phyloP scores from a whole-genome alignment of 1,140 invertebrate species.

The Contarinia nasturtii region DNA sequence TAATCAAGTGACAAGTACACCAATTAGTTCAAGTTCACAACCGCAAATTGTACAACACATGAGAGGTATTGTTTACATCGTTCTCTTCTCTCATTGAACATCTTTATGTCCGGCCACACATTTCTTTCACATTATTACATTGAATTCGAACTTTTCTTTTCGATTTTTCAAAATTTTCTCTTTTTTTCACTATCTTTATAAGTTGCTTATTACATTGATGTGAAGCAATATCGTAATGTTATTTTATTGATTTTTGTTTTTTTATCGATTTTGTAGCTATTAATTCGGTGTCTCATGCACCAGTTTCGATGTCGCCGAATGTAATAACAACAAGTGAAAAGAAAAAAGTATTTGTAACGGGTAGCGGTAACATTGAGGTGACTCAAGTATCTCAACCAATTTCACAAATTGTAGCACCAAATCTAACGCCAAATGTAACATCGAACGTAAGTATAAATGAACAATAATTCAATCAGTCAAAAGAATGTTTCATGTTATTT shows the following conservation, averaged over 20 bases:
- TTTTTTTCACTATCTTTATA: too few species aligned
- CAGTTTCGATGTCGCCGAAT: neutral
- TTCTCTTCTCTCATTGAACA: slow-evolving; percentile 6
- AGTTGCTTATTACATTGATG: too few species aligned
- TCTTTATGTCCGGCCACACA: too few species aligned
- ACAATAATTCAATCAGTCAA: too few species aligned
- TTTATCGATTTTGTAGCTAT: neutral
- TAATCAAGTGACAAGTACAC: too few species aligned
- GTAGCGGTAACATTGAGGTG: neutral
- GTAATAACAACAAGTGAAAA: neutral
- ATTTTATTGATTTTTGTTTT: neutral
- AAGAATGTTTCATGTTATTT: too few species aligned
- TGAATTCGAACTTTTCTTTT: too few species aligned
- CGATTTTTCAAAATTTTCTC: too few species aligned
- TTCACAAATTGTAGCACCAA: neutral
- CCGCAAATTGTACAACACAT: slow-evolving; percentile 16
- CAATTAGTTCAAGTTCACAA: neutral
- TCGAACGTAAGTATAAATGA: neutral
- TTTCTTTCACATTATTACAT: too few species aligned
- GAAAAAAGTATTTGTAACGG: neutral
- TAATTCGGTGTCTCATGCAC: neutral
- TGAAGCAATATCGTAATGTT: too few species aligned
- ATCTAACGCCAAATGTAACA: neutral
- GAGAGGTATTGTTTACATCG: slow-evolving; percentile 20
- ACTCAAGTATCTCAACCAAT: neutral